Evolutionary conservation across 2,113 vertebrate genomes (phyloP).

Genomic region (Hirundichthys speculiger): DNA sequence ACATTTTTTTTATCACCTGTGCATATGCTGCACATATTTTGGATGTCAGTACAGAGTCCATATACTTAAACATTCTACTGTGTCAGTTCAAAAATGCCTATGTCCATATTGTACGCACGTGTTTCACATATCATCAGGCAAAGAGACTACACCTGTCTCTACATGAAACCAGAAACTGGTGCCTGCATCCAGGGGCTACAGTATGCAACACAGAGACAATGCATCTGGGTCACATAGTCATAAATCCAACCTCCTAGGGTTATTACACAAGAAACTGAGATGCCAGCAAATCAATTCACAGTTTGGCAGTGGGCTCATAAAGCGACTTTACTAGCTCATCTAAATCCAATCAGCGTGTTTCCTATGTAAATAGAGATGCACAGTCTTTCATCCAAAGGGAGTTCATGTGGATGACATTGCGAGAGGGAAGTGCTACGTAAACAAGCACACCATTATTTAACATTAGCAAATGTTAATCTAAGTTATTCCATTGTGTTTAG

Average conservation of each 20-base stretch:
- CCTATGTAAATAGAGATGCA: conserved; percentile 71
- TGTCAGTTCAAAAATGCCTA: conserved; percentile 65
- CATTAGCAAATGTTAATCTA: conserved; percentile 33
- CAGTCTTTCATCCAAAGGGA: conserved; percentile 49
- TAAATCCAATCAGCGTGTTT: conserved; percentile 72
- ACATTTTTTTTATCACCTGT: conserved; percentile 56
- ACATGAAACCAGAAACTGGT: conserved; percentile 73
- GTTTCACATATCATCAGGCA: conserved; percentile 70
- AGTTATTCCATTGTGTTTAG: conserved; percentile 26
- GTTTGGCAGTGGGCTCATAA: conserved; percentile 71
- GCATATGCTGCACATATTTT: conserved; percentile 61
- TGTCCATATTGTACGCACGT: conserved; percentile 68
- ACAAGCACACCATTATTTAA: conserved; percentile 52
- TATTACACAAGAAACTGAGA: conserved; percentile 76
- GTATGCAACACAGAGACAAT: conserved; percentile 58
- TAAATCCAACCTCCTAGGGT: conserved; percentile 80
- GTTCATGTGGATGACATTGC: conserved; percentile 50
- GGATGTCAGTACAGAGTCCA: conserved; percentile 45
- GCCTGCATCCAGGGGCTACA: conserved; percentile 52
- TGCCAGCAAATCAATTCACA: conserved; percentile 78
- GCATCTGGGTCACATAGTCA: conserved; percentile 72
- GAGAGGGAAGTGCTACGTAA: conserved; percentile 35
- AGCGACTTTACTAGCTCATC: conserved; percentile 65
- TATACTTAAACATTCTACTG: conserved; percentile 63
- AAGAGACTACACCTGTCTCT: conserved; percentile 77